Base-by-base conservation (phyloP, 1,140 invertebrate genomes). In the Drosophila mojavensis region DNA sequence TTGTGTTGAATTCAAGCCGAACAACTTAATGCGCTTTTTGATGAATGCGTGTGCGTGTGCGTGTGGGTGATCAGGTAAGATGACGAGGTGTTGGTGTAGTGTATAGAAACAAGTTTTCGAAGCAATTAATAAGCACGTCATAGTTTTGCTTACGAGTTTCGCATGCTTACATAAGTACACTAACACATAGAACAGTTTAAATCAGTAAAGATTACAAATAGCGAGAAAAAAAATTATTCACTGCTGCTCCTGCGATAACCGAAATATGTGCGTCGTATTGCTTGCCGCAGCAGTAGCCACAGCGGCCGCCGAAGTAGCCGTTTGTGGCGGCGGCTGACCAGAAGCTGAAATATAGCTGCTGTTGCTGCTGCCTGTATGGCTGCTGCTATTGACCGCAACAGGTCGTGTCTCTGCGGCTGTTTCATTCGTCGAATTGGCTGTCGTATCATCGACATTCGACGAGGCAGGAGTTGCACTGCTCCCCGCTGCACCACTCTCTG, bases 231-330 rank as follows among this genome's bases (percentile, higher is more conserved):
- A 6, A 30, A 1, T 65, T 56, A 45, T 66, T 79, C 59, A 90
- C 66, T 85, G 65, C 63, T 81, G 81, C n/a, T 91, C 90, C 51
- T 90, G 81, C 51, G 83, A 81, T 74, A 91, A 73, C 47, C 84
- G 90, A 79, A 92, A 90, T 65, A 84, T 75, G 69, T 92, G 84
- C 68, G 90, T 85, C 36, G 79, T 86, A 58, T 91, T 92, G 70
- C 91, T 92, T 15, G 90, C 88, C 36, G 91, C 90, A 26, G 88
- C 91, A 5, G 91, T 91, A 10, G 90, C 88, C 48, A 90, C 85
- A 45, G 88, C 91, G 1, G 91, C 84, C 33, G 91, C 90, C 5
- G 91, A 80, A 1, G 90, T 82, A 48, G 91, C 81, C 55, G 91
- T 78, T 13, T 82, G 66, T 28, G 86, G 78, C 0, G 78, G 78